Conservation (phyloP, 1,140 invertebrate species). For the Amphibalanus amphitrite region DNA sequence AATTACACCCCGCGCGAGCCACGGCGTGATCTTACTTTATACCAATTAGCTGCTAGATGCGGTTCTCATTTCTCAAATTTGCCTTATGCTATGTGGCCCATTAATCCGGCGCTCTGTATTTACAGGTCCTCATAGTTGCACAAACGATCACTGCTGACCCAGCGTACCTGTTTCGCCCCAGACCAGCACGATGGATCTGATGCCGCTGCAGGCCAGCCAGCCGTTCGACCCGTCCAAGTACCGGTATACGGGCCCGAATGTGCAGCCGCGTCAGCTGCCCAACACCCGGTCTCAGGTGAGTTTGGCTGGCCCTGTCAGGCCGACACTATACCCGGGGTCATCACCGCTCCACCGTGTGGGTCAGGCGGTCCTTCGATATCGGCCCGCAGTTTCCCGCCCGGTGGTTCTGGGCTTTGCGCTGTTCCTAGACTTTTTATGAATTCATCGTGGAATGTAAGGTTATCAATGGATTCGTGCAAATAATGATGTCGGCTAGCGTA, state of each 20-base stretch:
- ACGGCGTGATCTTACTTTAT: no score
- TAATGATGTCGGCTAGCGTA: no score
- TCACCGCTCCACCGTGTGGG: neutral
- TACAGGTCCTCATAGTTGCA: no score
- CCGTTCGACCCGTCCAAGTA: constrained; percentile 1
- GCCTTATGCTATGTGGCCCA: no score
- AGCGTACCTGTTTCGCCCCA: no score
- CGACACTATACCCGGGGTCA: neutral
- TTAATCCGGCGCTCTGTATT: no score
- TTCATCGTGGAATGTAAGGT: no score
- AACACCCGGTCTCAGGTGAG: neutral
- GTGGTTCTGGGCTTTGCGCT: neutral
- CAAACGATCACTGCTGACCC: no score
- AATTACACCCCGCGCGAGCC: no score
- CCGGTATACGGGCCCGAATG: neutral
- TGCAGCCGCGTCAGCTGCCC: neutral
- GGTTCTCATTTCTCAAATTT: no score
- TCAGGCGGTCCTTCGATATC: neutral
- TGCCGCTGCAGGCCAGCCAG: neutral
- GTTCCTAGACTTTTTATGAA: neutral
- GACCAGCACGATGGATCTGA: neutral
- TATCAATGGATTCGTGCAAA: no score
- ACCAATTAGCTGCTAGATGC: no score
- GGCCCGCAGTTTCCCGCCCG: neutral
- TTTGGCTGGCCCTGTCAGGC: neutral